Evolutionary conservation across 2,888 invertebrate species (phyloP).

Genomic region (Aelia acuminata): DNA sequence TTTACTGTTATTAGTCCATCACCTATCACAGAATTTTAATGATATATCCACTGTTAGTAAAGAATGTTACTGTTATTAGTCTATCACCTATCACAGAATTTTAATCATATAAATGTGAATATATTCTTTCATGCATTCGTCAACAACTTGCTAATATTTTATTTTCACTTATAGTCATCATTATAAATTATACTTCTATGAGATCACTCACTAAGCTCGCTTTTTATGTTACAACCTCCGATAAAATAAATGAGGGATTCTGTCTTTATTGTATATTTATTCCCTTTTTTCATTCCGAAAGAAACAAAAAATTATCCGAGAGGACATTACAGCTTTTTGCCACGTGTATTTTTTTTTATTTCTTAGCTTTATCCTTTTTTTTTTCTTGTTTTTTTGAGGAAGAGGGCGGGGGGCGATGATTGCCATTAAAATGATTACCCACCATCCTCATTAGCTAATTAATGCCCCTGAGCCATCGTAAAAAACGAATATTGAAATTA

Average conservation of each 20-base stretch:
- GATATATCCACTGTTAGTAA: no score
- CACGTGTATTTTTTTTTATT: neutral
- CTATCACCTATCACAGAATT: no score
- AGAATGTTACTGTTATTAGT: no score
- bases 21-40: no score
- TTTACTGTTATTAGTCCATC: no score
- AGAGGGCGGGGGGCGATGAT: neutral
- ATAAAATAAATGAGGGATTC: neutral
- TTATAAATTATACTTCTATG: no score
- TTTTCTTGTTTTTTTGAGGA: neutral
- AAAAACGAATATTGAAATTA: constrained; percentile 21
- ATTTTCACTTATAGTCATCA: no score
- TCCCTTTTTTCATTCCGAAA: neutral
- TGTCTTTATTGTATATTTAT: neutral
- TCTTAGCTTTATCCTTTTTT: neutral
- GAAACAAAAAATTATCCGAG: neutral
- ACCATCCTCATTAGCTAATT: constrained; percentile 1
- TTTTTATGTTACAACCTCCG: no score
- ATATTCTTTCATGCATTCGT: no score
- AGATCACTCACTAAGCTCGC: no score
- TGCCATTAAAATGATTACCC: constrained; percentile 15
- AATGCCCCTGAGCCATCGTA: neutral
- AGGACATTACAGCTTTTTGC: neutral
- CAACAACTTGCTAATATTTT: no score
- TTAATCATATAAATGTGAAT: no score